A percentile compares a stretch with the other conserved stretches of the same genome.
Conservation (phyloP, 2,888 invertebrate species). For the Pilophorus perplexus region DNA sequence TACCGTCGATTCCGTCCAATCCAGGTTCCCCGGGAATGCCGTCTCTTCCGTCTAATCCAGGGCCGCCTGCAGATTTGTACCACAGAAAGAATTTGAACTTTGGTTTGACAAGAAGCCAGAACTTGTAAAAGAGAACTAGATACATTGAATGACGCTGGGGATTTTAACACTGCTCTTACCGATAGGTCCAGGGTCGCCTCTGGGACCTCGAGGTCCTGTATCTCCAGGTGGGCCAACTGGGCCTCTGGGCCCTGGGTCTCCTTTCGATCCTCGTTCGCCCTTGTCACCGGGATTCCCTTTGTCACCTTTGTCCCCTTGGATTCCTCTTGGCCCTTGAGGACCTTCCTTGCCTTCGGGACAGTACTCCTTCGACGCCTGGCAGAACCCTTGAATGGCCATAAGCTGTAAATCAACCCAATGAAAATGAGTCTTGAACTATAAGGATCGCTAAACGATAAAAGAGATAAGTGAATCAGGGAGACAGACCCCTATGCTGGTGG, state of each 20-base stretch:
- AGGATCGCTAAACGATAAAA: no score
- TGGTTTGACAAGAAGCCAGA: no score
- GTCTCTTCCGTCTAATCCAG: conserved; percentile 80
- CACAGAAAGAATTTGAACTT: no score
- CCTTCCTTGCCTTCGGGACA: conserved; percentile 70
- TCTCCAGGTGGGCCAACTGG: conserved; percentile 66
- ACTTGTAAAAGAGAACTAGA: no score
- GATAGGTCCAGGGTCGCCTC: conserved; percentile 62
- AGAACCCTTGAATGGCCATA: conserved; percentile 79
- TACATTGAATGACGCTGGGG: no score
- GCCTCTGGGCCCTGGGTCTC: conserved; percentile 52
- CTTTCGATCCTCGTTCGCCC: conserved; percentile 54
- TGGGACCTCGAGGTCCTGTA: conserved; percentile 66
- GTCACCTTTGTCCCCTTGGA: conserved; percentile 51
- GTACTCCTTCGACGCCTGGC: conserved; percentile 76
- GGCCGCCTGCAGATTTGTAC: no score
- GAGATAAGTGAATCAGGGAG: no score
- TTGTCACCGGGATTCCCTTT: conserved; percentile 51
- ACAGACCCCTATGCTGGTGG: no score
- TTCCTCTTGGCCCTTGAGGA: conserved; percentile 56
- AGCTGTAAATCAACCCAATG: conserved; percentile 62
- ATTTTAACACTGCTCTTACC: no score
- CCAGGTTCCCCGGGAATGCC: conserved; percentile 90
- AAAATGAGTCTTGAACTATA: no score
- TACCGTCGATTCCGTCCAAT: conserved; percentile 78